Evolutionary conservation across 1,140 invertebrate species (phyloP), one percentile per base, ranked within the genome.

Genomic region (Whitmania pigra): DNA sequence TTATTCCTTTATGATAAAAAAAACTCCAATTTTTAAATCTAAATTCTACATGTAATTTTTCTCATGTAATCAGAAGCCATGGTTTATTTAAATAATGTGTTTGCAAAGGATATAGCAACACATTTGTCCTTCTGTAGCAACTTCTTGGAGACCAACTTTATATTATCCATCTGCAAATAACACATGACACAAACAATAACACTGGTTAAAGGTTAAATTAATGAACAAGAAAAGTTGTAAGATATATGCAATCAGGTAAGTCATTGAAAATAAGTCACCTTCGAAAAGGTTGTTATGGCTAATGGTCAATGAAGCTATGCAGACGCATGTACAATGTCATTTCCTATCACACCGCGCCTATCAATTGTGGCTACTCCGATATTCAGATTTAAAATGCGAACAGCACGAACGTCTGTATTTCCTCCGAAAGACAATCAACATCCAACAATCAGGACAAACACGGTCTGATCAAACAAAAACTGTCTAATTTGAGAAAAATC

Each of bases 61-160:
- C 57, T 31, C 22, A 63, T 63, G 57, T 31, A 7, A 25, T 77
- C 73, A 63, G 55, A 77, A 70, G 69, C 75, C 73, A 71, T 78
- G 68, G 60, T 22, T n/a, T 67, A 71, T 13, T 20, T 36, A 36
- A 72, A 73, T 71, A 76, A 75, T 74, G 71, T 73, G 72, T 29
- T 43, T 40, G 71, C 36, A 71, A 77, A 77, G 76, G 76, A 77
- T 77, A 77, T 73, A 36, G 67, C 66, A 36, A 74, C 53, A 72
- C 76, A 77, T 63, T 74, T 75, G 66, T 77, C 78, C 29, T 75
- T 76, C 0, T 71, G 18, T 7, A 71, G 69, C 31, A 79, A 72
- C 73, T 75, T 77, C 69, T 75, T 76, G 69, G 76, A 72, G 5
- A 78, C 76, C 36, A 78, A 57, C 60, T 73, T 63, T 57, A 69